phyloP scores from a whole-genome alignment of 2,113 vertebrate species.

The Sakesphorus luctuosus region DNA sequence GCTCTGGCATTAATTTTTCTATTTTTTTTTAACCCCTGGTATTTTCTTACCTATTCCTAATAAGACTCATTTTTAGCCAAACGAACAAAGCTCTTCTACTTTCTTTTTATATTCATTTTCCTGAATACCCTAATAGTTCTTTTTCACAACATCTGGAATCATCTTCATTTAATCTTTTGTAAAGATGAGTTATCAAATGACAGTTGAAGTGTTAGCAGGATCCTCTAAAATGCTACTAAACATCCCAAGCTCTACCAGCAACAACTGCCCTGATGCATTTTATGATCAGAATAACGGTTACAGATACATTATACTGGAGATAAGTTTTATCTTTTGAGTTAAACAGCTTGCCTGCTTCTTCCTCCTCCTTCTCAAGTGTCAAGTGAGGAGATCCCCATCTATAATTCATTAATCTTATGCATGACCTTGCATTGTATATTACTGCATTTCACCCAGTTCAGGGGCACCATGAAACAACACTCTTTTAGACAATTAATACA shows the following conservation, averaged over 20 bases:
- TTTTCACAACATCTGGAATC: not conserved
- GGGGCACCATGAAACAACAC: not conserved
- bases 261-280: not conserved
- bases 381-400: not conserved
- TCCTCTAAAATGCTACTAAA: not conserved
- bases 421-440: not conserved
- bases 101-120: not conserved
- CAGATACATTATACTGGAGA: not conserved
- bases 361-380: not conserved
- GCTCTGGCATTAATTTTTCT: not conserved
- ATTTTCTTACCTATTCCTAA: not conserved
- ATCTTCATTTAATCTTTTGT: not conserved
- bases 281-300: not conserved
- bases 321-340: not conserved
- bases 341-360: not conserved
- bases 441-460: not conserved
- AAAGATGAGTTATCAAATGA: not conserved
- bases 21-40: not conserved
- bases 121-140: not conserved
- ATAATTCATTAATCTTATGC: conserved; percentile 10
- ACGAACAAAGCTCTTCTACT: not conserved
- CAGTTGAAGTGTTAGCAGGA: not conserved
- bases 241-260: not conserved
- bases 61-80: not conserved
- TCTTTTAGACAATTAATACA: not conserved